phyloP scores from a whole-genome alignment of 1,140 invertebrate genomes.

The Neelides sp. region DNA sequence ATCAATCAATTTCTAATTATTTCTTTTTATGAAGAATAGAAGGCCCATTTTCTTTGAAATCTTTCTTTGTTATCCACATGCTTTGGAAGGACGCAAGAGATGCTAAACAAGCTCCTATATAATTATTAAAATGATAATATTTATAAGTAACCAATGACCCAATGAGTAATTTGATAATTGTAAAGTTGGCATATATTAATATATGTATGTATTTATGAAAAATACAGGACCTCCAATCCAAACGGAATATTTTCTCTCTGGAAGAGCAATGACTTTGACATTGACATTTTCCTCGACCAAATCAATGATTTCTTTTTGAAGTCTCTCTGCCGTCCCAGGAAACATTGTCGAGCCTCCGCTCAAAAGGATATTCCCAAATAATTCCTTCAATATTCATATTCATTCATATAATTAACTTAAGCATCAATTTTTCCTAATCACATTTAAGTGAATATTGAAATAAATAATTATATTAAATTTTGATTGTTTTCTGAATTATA shows the following conservation, averaged over 20 bases:
- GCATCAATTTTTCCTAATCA: too few species aligned
- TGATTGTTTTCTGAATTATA: neutral
- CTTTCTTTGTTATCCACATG: slow-evolving; percentile 43
- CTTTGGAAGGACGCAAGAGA: slow-evolving; percentile 44
- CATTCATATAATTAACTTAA: neutral
- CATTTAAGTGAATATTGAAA: neutral
- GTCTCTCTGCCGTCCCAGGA: slow-evolving; percentile 42
- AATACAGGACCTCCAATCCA: slow-evolving; percentile 44
- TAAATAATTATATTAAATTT: too few species aligned
- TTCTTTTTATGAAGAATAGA: slow-evolving; percentile 45
- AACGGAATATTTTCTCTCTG: slow-evolving; percentile 48
- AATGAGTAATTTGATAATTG: neutral
- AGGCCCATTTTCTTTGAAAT: slow-evolving; percentile 47
- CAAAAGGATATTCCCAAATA: slow-evolving; percentile 44
- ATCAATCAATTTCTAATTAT: too few species aligned
- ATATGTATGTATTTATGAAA: slow-evolving; percentile 43
- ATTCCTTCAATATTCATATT: slow-evolving; percentile 32
- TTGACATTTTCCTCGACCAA: slow-evolving; percentile 44
- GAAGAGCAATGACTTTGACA: slow-evolving; percentile 48
- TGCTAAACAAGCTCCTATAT: slow-evolving; percentile 40
- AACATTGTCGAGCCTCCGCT: slow-evolving; percentile 48
- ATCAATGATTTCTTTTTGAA: slow-evolving; percentile 44
- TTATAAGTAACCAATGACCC: slow-evolving; percentile 24
- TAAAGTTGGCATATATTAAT: slow-evolving; percentile 39
- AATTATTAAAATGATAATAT: neutral